Evolutionary conservation across 2,888 invertebrate genomes (phyloP).

Genomic region (Himalopsyche japonica): DNA sequence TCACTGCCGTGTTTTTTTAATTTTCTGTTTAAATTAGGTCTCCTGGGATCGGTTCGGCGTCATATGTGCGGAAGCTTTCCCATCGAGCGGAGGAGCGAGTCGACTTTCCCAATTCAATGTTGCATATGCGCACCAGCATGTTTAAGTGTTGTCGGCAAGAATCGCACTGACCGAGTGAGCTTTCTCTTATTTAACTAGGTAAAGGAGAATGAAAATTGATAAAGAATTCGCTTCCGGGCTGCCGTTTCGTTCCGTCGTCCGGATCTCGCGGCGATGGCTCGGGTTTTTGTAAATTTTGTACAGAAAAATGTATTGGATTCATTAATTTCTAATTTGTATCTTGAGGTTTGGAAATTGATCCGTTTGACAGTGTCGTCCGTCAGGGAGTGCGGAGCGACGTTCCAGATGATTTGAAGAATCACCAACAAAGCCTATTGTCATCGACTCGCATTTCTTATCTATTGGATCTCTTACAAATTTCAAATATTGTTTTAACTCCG

Average conservation of each 20-base stretch:
- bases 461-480: not conserved
- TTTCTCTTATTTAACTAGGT: not conserved
- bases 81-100: not conserved
- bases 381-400: not conserved
- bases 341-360: not conserved
- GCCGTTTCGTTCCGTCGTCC: not conserved
- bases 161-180: not conserved
- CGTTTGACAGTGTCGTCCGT: not conserved
- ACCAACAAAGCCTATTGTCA: not conserved
- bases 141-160: not conserved
- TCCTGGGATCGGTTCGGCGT: not conserved
- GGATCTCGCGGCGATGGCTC: not conserved
- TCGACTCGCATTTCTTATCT: not conserved
- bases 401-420: not conserved
- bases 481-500: not conserved
- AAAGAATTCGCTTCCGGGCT: not conserved
- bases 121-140: not conserved
- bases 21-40: not conserved
- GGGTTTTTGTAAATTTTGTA: slow-evolving; percentile 1
- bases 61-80: not conserved
- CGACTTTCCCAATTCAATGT: not conserved
- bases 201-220: not conserved
- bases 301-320: not conserved
- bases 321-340: not conserved
- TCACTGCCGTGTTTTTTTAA: not conserved